Base-by-base conservation (phyloP, 2,113 vertebrate species). In the Triplophysa tibetana region DNA sequence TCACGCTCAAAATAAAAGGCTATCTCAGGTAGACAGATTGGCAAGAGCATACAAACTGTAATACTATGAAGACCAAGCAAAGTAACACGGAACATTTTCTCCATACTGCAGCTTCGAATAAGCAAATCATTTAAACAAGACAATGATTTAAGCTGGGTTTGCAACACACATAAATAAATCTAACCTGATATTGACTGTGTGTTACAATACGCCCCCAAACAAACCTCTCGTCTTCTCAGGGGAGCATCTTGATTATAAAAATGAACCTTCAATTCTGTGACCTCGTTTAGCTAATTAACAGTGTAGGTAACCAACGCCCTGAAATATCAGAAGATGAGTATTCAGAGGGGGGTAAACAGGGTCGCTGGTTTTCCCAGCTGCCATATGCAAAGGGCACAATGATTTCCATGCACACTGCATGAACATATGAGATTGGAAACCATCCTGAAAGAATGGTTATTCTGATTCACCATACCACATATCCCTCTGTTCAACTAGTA, bases 251-350 rank as follows among this genome's bases (percentile, higher is more conserved):
- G 9, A 17, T 14, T 50, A 63, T 75, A 75, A 75, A 75, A 75
- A 75, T 75, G 41, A 2, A 19, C 16, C 2, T 2, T n/a, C 63
- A 63, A 13, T n/a, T 21, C 6, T 58, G n/a, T 21, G 14, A 16
- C 33, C 29, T 21, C n/a, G 8, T 24, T 61, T 16, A 10, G n/a
- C 14, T 45, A 43, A 61, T 74, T 26, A 61, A 61, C 29, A 23
- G 12, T 43, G 5, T 10, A 52, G 52, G 58, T 61, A 21, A 26
- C 9, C 24, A 24, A 24, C 41, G 43, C 63, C 9, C 72, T 81
- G 72, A 75, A 66, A 75, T 79, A 79, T 79, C 48, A 70, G 64
- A 23, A 41, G 11, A 61, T 64, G 70, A 79, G 13, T 75, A 69
- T 83, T 69, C 77, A 83, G 70, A 64, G 16, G 21, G 38, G 29